These are phyloP conservation scores for Oryzias woworae DNA, from an alignment of 2,113 vertebrate genomes.

Conservation along the genomic window DNA sequence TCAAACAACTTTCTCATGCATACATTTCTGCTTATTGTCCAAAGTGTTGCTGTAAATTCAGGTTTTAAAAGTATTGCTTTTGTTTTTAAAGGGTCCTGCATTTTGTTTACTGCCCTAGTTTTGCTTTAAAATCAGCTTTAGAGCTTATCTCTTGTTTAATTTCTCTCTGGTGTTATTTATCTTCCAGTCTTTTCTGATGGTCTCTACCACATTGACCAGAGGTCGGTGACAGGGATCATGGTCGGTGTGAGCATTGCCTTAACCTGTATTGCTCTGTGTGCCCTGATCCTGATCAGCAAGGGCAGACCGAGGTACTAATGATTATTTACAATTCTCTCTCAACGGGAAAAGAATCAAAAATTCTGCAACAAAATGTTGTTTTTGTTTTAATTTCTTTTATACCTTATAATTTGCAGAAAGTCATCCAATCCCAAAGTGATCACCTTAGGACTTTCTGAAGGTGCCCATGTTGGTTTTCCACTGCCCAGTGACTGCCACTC, in stretches of 20 bases:
- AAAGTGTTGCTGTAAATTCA: no score
- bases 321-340: no score
- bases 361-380: no score
- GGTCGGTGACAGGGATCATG: conserved; percentile 92
- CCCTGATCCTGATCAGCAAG: conserved; percentile 89
- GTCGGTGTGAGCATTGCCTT: conserved; percentile 94
- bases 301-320: conserved; percentile 85
- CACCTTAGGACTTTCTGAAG: conserved; percentile 70
- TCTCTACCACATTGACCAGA: conserved; percentile 89
- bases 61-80: no score
- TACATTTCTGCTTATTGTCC: no score
- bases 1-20: no score
- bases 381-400: conserved; percentile 2
- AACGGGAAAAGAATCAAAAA: no score
- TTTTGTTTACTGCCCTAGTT: background rate
- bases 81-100: background rate
- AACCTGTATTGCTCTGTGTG: conserved; percentile 90
- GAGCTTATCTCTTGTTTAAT: conserved; percentile 3
- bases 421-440: conserved; percentile 82
- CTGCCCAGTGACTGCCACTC: conserved; percentile 61
- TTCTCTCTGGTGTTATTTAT: conserved; percentile 7
- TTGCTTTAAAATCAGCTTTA: background rate
- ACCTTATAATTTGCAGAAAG: conserved; percentile 76
- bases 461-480: conserved; percentile 63
- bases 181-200: conserved; percentile 81